Base-by-base conservation (phyloP, 2,888 invertebrate genomes). In the Microctonus aethiopoides region DNA sequence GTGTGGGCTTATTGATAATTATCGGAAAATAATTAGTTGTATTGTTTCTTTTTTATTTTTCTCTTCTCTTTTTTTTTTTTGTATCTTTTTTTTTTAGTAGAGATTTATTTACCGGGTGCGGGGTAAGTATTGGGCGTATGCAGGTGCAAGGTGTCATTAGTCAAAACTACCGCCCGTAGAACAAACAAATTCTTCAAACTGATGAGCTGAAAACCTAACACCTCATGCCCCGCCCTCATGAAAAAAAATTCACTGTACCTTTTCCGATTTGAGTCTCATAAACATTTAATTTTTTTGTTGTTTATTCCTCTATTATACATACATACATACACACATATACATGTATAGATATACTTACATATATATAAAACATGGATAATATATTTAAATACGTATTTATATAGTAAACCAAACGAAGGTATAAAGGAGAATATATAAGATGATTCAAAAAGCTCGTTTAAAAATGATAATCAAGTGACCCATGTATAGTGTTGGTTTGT, bases 111-210 rank as follows among this genome's bases (percentile, higher is more conserved):
- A 62, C 41, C 16, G 26, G 62, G 29, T 32, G 56, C 56, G 46
- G 67, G 66, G 46, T 67, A 54, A 68, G 76, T 46, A 16, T 46
- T 46, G 46, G 46, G 46, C 46, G 46, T 46, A 20, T 46, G 46
- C 77, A 75, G 78, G 76, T 76, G 77, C 76, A 76, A 77, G 74
- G 71, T 78, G 74, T 77, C 75, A 77, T 78, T 76, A 77, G 73
- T 72, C 46, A 69, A 70, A 73, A 74, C 72, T 75, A 68, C 74
- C 75, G 76, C 76, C 73, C 73, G 73, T 74, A 77, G 78, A 78
- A 77, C 78, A 78, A 78, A 78, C 76, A 78, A 74, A 78, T 77
- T 77, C 74, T 75, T 76, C 72, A 56, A 59, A 62, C 70, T 75
- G 74, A 74, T 77, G 72, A 66, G 61, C 68, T 70, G 59, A 66